A percentile compares a stretch with the other conserved stretches of the same genome.
Conservation (phyloP, 2,888 invertebrate genomes). For the Erannis defoliaria region DNA sequence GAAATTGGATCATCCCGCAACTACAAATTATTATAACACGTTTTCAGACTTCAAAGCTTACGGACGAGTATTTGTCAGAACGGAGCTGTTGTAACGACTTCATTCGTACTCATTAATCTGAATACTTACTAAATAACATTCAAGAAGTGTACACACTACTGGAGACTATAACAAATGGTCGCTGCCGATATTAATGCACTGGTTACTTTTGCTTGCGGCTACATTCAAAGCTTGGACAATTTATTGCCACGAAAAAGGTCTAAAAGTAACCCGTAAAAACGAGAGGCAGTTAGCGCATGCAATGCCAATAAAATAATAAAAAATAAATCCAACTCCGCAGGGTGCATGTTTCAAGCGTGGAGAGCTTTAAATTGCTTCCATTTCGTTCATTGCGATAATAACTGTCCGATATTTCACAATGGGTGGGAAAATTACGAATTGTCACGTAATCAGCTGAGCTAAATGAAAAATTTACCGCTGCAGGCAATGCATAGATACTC, state of each 20-base stretch:
- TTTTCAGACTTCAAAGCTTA: constrained; percentile 62
- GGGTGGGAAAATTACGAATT: constrained; percentile 62
- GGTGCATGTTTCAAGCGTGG: constrained; percentile 63
- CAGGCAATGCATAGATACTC: constrained; percentile 70
- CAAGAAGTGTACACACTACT: constrained; percentile 57
- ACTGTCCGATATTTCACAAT: constrained; percentile 65
- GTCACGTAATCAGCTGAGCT: constrained; percentile 55
- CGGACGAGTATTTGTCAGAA: constrained; percentile 51
- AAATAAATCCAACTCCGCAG: constrained; percentile 67
- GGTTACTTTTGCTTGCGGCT: constrained; percentile 66
- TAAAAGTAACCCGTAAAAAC: constrained; percentile 79
- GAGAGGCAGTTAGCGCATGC: constrained; percentile 73
- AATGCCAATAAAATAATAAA: constrained; percentile 80
- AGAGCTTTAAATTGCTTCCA: constrained; percentile 68
- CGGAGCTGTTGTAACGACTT: constrained; percentile 53
- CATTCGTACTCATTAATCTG: constrained; percentile 58
- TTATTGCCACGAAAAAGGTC: constrained; percentile 69
- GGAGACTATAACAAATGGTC: constrained; percentile 72
- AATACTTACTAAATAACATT: constrained; percentile 53
- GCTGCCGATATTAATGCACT: constrained; percentile 69
- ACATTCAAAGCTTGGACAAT: constrained; percentile 69
- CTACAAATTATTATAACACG: constrained; percentile 63
- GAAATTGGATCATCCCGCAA: constrained; percentile 53
- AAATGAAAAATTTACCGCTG: constrained; percentile 63
- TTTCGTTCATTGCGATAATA: constrained; percentile 65